Evolutionary conservation across 2,113 vertebrate genomes (phyloP), one percentile per base, ranked within the genome.

Genomic region (Sakesphorus luctuosus): DNA sequence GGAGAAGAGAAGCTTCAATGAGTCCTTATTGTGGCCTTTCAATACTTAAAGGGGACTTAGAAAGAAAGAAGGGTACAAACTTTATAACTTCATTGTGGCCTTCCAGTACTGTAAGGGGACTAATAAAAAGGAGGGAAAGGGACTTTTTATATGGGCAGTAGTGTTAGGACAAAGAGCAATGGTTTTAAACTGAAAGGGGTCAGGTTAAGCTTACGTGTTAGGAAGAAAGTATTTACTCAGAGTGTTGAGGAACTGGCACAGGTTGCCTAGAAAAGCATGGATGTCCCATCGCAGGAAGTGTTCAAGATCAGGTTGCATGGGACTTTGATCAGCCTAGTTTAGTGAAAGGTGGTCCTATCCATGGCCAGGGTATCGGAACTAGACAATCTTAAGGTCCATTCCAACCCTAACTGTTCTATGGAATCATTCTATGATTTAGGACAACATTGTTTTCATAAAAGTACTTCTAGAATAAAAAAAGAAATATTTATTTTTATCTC

Each of bases 171-270:
- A 58, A 73, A 26, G 25, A 8, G 6, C 6, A 49, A 43, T 73
- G 6, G 23, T 23, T 47, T 65, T 33, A 23, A 33, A 50, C 17
- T 43, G 35, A 73, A 58, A 49, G 9, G 31, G 29, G 35, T 31
- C 2, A 73, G 17, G 25, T 58, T 43, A 65, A 88, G 7, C 6
- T 65, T 35, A 33, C 20, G 21, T 31, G 11, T 49, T 28, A 36
- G 35, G 40, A 79, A 50, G 14, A 88, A 65, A 56, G 43, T 65
- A 13, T 56, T 43, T 49, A 56, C 6, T 31, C 13, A 24, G 25
- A 11, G 4, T 1, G 0, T 1, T 43, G 13, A 65, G 24, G 4
- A 21, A 12, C 25, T 80, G 18, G 11, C 31, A 44, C 14, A 58
- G 3, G 35, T 15, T 73, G 21, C 14, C 38, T 46, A 46, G 46